Percentiles rank a stretch among this genome's conserved stretches.
phyloP scores from a whole-genome alignment of 2,888 invertebrate genomes.

The Hydropsyche betteni region DNA sequence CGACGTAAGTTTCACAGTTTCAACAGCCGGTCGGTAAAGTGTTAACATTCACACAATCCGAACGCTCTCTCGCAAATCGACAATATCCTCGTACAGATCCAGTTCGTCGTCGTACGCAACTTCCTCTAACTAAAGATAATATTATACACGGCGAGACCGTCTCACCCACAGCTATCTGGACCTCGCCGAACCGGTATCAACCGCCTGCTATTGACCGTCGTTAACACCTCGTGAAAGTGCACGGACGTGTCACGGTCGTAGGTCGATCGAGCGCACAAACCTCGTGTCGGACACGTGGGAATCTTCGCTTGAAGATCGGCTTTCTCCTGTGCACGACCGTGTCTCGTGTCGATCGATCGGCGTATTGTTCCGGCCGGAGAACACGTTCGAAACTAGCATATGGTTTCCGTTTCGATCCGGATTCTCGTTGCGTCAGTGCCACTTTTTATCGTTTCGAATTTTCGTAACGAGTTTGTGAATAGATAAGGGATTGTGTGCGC shows the following conservation, averaged over 20 bases:
- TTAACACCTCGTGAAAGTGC: conserved; percentile 19
- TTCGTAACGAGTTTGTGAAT: not conserved
- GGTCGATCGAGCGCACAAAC: not conserved
- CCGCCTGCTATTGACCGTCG: conserved; percentile 19
- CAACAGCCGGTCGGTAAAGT: too few relatives aligned
- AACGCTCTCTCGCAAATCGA: too few relatives aligned
- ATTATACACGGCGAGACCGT: too few relatives aligned
- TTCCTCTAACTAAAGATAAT: too few relatives aligned
- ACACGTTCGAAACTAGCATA: not conserved
- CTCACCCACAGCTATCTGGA: too few relatives aligned
- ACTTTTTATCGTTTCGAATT: not conserved
- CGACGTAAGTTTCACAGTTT: too few relatives aligned
- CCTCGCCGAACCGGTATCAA: conserved; percentile 5
- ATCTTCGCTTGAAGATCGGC: not conserved
- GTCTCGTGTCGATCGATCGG: not conserved
- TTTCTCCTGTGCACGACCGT: conserved; percentile 2
- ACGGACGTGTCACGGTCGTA: conserved; percentile 24
- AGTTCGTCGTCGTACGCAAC: too few relatives aligned
- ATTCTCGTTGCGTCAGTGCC: not conserved
- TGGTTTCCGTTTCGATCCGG: not conserved
- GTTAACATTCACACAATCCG: too few relatives aligned
- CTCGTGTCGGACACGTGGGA: conserved; percentile 10
- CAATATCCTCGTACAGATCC: too few relatives aligned
- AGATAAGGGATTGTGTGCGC: conserved; percentile 1
- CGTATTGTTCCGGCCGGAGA: not conserved